A percentile compares a stretch with the other conserved stretches of the same genome.
phyloP scores from a whole-genome alignment of 2,888 invertebrate genomes.

The Chalcis sispes region DNA sequence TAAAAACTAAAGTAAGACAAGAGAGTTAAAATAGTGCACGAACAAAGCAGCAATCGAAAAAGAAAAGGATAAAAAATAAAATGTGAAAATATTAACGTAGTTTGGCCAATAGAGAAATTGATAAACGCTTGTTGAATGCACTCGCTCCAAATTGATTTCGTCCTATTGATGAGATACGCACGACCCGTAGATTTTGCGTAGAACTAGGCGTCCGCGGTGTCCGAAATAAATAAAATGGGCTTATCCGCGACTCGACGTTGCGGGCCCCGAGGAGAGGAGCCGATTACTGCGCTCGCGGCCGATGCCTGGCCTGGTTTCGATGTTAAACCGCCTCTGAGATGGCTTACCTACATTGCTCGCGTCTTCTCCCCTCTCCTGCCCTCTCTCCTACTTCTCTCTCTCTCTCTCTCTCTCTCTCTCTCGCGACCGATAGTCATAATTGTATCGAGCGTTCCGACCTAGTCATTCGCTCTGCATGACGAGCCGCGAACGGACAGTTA shows the following conservation, averaged over 20 bases:
- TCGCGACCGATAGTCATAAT: conserved; percentile 60
- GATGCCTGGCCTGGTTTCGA: conserved; percentile 68
- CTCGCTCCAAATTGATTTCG: conserved; percentile 21
- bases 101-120: not conserved
- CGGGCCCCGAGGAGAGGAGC: not conserved
- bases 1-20: too few relatives aligned
- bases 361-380: conserved; percentile 44
- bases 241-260: conserved; percentile 36
- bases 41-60: too few relatives aligned
- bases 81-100: too few relatives aligned
- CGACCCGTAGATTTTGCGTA: not conserved
- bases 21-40: too few relatives aligned
- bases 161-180: conserved; percentile 24
- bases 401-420: conserved; percentile 20
- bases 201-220: not conserved
- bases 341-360: conserved; percentile 48
- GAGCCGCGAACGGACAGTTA: conserved; percentile 60
- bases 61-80: too few relatives aligned
- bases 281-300: not conserved
- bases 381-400: conserved; percentile 19
- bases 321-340: conserved; percentile 67
- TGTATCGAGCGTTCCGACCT: conserved; percentile 62
- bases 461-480: conserved; percentile 64
- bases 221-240: conserved; percentile 50
- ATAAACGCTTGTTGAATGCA: not conserved